Percentiles rank a stretch among this genome's conserved stretches.
phyloP scores from a whole-genome alignment of 2,888 invertebrate genomes.

The Hyposoter dolosus region DNA sequence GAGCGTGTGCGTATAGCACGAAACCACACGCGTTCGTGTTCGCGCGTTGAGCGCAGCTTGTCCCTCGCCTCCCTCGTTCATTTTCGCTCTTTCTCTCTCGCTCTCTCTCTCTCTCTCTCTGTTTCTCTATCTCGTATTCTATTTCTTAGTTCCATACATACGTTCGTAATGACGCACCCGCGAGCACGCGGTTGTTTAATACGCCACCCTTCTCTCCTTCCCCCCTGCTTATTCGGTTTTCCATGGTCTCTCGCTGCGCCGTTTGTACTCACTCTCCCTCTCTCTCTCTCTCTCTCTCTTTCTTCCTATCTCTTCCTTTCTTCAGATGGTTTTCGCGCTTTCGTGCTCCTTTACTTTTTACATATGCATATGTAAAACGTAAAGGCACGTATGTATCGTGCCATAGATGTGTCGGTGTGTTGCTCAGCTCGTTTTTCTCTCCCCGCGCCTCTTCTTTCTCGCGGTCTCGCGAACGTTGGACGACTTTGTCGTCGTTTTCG shows the following conservation, averaged over 20 bases:
- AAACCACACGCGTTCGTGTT: conserved; percentile 81
- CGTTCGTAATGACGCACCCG: conserved; percentile 39
- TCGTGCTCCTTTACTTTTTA: neutral
- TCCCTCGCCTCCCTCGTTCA: conserved; percentile 51
- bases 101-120: conserved; percentile 37
- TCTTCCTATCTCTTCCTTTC: conserved; percentile 20
- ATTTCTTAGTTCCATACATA: conserved; percentile 44
- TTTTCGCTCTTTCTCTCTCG: conserved; percentile 37
- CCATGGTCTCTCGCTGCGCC: conserved; percentile 40
- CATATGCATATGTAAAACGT: conserved; percentile 4
- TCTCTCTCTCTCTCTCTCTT: conserved; percentile 14
- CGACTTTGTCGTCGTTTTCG: conserved; percentile 62
- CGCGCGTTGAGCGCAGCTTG: conserved; percentile 74
- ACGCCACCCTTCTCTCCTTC: conserved; percentile 24
- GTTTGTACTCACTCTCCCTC: conserved; percentile 18
- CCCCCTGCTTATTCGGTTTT: conserved; percentile 45
- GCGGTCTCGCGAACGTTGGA: conserved; percentile 57
- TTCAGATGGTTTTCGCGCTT: neutral
- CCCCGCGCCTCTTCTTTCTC: conserved; percentile 72
- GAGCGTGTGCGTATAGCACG: conserved; percentile 3
- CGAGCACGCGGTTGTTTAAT: conserved; percentile 40
- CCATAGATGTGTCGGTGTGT: conserved; percentile 6
- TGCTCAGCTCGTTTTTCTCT: conserved; percentile 27
- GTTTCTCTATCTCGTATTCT: conserved; percentile 43
- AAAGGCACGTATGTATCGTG: neutral